Base-by-base conservation (phyloP, 2,797 vertebrate species). In the Taeniopygia guttata region DNA sequence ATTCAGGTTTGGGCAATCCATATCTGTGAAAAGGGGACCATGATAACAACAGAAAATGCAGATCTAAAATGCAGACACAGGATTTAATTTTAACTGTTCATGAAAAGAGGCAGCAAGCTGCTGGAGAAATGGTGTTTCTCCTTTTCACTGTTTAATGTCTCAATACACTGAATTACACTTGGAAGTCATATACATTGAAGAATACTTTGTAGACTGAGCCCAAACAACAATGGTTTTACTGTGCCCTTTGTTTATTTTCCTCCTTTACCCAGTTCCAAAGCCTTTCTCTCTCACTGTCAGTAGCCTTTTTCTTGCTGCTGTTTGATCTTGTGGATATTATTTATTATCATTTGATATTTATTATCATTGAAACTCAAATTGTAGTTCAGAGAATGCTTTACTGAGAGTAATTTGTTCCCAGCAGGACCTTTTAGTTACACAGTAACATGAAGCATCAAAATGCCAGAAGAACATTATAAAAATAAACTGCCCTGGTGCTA, bases 401-500 rank as follows among this genome's bases (percentile, higher is more conserved):
- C 51, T 40, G 66, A 48, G 68, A 83, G 43, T 66, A 85, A 93
- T 89, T 93, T 89, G 84, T 88, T 94, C 91, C 76, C 87, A 85
- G 79, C 62, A 90, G 87, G 94, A 92, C 87, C 79, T 91, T 95
- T 80, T 78, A 94, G 68, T 87, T 89, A 12, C 46, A n/a, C 26
- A 45, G 58, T 49, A 85, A 72, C 66, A 78, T 70, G 77, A 95
- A 91, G 79, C 89, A 84, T 92, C 76, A 49, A 91, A 92, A 84
- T 85, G 59, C 76, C 79, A 73, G 89, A 73, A 95, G 89, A 95
- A 95, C 62, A 80, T 93, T 85, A 92, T 21, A 87, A 87, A 92
- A 93, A 90, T 85, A 87, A 93, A 74, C 79, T 93, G 76, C 58
- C 82, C 69, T 84, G 54, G 36, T 92, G 76, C 92, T 96, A 94